These are phyloP conservation scores for Temnothorax nylanderi DNA, from an alignment of 1,140 invertebrate genomes.

Conservation along the genomic window DNA sequence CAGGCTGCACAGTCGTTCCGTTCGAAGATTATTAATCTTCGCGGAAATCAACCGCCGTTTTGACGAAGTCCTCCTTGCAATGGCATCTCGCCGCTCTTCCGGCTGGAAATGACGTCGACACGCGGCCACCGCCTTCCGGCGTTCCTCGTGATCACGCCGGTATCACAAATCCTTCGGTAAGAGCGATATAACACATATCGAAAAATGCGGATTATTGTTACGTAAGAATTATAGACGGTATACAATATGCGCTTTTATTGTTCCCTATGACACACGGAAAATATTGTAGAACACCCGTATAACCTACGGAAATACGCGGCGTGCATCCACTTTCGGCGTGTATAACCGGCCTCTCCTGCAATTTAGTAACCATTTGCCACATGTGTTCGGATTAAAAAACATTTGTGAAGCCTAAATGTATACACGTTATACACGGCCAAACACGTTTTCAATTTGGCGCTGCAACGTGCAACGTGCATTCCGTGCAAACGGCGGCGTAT, in stretches of 20 bases:
- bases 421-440: slow-evolving; percentile 38
- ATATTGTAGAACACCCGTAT: background rate
- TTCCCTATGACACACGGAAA: background rate
- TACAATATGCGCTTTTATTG: background rate
- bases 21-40: slow-evolving; percentile 73
- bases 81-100: slow-evolving; percentile 49
- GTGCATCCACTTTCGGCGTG: background rate
- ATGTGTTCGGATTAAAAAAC: slow-evolving; percentile 33
- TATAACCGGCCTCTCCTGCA: background rate
- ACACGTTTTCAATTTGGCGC: slow-evolving; percentile 55
- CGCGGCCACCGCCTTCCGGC: slow-evolving; percentile 47
- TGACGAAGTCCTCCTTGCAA: slow-evolving; percentile 67
- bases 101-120: slow-evolving; percentile 22
- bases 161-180: background rate
- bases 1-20: slow-evolving; percentile 60
- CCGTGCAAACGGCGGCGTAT: slow-evolving; percentile 35
- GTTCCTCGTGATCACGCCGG: background rate
- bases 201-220: background rate
- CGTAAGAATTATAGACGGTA: background rate
- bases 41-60: slow-evolving; percentile 71
- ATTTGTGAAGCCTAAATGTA: slow-evolving; percentile 40
- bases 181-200: background rate
- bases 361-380: slow-evolving; percentile 4
- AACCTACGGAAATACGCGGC: background rate
- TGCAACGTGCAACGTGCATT: slow-evolving; percentile 24